Conservation (phyloP, 2,888 invertebrate species). For the Autographa pulchrina region DNA sequence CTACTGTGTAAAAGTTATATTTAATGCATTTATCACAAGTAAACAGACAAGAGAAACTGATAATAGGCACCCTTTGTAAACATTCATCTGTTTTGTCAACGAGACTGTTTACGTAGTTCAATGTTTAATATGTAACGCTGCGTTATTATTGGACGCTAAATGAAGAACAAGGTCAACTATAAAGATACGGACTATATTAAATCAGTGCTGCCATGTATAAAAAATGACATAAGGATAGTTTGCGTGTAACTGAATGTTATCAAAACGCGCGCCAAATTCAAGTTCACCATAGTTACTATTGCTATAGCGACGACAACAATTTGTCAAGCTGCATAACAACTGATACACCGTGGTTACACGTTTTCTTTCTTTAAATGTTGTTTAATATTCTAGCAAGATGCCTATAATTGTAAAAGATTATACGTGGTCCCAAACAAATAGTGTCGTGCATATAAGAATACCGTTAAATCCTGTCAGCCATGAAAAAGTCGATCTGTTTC, state of each 20-base stretch:
- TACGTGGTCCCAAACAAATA: constrained; percentile 93
- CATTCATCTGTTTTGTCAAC: neutral
- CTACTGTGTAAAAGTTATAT: neutral
- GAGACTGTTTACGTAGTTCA: neutral
- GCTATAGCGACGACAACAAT: constrained; percentile 46
- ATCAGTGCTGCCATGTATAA: constrained; percentile 21
- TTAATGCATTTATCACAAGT: neutral
- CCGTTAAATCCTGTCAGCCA: constrained; percentile 90
- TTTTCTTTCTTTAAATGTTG: neutral
- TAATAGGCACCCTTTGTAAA: neutral
- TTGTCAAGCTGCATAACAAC: constrained; percentile 2
- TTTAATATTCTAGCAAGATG: constrained; percentile 81
- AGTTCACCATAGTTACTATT: constrained; percentile 20
- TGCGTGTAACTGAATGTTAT: constrained; percentile 16
- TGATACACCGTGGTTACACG: too few species aligned
- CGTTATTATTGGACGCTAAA: constrained; percentile 4
- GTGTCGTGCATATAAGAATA: constrained; percentile 90
- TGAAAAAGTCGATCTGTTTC: constrained; percentile 92
- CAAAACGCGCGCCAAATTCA: constrained; percentile 33
- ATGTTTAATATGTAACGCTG: neutral
- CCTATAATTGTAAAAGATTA: constrained; percentile 93
- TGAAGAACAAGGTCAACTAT: constrained; percentile 33
- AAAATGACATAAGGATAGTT: constrained; percentile 8
- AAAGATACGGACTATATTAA: neutral
- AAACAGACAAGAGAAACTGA: neutral